phyloP scores from a whole-genome alignment of 1,140 invertebrate genomes.

The Monochamus saltuarius region DNA sequence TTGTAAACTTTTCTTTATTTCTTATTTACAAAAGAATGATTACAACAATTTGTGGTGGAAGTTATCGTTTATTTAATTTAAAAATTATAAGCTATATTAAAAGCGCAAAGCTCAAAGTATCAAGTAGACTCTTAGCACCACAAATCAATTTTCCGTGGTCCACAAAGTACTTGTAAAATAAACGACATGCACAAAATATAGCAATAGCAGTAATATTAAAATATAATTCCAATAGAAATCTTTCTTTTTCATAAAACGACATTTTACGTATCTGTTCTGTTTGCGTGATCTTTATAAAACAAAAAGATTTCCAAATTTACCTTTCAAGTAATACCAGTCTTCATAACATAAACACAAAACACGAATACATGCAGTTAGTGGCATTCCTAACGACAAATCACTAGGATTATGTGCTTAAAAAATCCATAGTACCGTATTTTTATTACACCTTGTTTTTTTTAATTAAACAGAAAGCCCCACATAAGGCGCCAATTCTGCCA shows the following conservation, averaged over 20 bases:
- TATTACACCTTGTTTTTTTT: not conserved
- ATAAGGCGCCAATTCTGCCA: not conserved
- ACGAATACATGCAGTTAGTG: slow-evolving; percentile 26
- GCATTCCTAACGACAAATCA: slow-evolving; percentile 19
- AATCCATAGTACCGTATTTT: slow-evolving; percentile 4
- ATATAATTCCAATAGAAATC: slow-evolving; percentile 10
- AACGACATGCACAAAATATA: slow-evolving; percentile 11
- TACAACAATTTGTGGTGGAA: too few relatives aligned
- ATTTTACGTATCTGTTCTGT: not conserved
- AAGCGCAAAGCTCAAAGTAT: too few relatives aligned
- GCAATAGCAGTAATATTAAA: slow-evolving; percentile 41
- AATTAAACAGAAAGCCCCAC: not conserved
- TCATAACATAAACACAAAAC: slow-evolving; percentile 26
- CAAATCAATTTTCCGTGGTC: too few relatives aligned
- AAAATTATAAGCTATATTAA: too few relatives aligned
- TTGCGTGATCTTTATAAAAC: not conserved
- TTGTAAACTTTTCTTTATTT: too few relatives aligned
- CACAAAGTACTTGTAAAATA: too few relatives aligned
- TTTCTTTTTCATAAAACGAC: not conserved
- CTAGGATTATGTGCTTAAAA: slow-evolving; percentile 3
- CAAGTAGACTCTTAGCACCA: too few relatives aligned
- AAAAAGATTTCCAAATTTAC: slow-evolving; percentile 24
- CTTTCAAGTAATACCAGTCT: slow-evolving; percentile 25
- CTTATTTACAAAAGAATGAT: too few relatives aligned
- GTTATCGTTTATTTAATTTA: too few relatives aligned